Conservation (phyloP, 2,888 invertebrate species). For the Octodonta nipae region DNA sequence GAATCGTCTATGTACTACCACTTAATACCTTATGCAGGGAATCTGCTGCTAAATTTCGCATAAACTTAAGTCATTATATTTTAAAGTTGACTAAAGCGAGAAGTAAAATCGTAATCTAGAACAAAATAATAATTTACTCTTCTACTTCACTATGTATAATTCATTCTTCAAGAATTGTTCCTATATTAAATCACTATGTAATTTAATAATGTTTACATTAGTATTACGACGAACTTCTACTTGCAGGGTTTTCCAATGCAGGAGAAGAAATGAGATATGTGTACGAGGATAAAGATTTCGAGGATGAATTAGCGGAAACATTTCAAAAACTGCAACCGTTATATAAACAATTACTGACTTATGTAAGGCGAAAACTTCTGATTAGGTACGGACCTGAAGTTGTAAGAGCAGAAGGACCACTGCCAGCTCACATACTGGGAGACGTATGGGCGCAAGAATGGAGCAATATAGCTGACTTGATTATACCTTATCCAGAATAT, state of each 20-base stretch:
- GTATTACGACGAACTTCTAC: conserved; percentile 1
- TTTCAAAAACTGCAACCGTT: conserved; percentile 57
- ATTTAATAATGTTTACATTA: too few relatives aligned
- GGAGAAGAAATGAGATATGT: conserved; percentile 66
- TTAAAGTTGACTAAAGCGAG: too few relatives aligned
- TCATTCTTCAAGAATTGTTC: too few relatives aligned
- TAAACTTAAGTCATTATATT: too few relatives aligned
- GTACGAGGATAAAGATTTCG: conserved; percentile 59
- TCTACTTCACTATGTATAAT: too few relatives aligned
- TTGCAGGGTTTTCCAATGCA: conserved; percentile 59
- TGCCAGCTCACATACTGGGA: conserved; percentile 74
- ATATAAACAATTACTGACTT: conserved; percentile 72
- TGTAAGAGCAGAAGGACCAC: conserved; percentile 51
- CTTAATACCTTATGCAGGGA: too few relatives aligned
- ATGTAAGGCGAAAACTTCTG: conserved; percentile 55
- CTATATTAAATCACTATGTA: too few relatives aligned
- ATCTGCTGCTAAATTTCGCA: too few relatives aligned
- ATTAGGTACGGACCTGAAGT: conserved; percentile 35
- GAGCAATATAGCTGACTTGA: conserved; percentile 59
- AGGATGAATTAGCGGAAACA: conserved; percentile 42
- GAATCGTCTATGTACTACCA: too few relatives aligned
- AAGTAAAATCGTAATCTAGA: too few relatives aligned
- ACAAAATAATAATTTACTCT: too few relatives aligned
- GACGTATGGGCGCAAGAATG: conserved; percentile 79
- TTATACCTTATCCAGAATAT: conserved; percentile 61